phyloP scores from a whole-genome alignment of 1,140 invertebrate species.

The Planococcus citri region DNA sequence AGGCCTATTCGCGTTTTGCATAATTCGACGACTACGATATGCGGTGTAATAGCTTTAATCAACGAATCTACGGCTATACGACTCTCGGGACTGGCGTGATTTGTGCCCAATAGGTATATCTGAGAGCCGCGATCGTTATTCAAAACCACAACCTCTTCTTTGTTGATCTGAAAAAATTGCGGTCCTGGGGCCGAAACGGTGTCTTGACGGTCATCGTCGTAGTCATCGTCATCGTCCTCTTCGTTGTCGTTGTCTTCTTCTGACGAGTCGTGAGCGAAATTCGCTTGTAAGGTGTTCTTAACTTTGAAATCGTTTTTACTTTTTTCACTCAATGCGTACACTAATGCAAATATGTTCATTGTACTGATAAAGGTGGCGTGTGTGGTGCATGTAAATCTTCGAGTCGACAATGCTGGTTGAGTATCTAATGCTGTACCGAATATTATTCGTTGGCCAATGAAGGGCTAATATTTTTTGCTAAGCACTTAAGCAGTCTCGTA shows the following conservation, averaged over 20 bases:
- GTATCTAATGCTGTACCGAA: no score
- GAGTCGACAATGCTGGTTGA: no score
- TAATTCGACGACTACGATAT: slow-evolving; percentile 10
- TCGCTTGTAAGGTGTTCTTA: not conserved
- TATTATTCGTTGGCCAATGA: no score
- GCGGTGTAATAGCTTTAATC: not conserved
- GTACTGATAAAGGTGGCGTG: not conserved
- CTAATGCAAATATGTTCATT: not conserved
- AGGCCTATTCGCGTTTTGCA: slow-evolving; percentile 7
- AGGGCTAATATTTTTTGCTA: no score
- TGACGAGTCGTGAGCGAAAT: not conserved
- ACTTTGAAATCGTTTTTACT: slow-evolving; percentile 11
- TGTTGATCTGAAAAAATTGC: slow-evolving; percentile 10
- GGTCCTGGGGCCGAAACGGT: not conserved
- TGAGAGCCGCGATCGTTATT: not conserved
- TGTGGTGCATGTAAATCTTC: not conserved
- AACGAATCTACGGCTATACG: not conserved
- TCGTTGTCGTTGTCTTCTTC: slow-evolving; percentile 7
- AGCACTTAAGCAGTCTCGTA: no score
- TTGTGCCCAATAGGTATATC: not conserved
- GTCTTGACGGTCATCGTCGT: not conserved
- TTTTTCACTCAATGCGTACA: slow-evolving; percentile 12
- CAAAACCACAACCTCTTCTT: not conserved
- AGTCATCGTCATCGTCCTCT: not conserved
- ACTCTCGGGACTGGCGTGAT: slow-evolving; percentile 12